phyloP scores from a whole-genome alignment of 2,113 vertebrate genomes.

The Paracyprichromis sp. region DNA sequence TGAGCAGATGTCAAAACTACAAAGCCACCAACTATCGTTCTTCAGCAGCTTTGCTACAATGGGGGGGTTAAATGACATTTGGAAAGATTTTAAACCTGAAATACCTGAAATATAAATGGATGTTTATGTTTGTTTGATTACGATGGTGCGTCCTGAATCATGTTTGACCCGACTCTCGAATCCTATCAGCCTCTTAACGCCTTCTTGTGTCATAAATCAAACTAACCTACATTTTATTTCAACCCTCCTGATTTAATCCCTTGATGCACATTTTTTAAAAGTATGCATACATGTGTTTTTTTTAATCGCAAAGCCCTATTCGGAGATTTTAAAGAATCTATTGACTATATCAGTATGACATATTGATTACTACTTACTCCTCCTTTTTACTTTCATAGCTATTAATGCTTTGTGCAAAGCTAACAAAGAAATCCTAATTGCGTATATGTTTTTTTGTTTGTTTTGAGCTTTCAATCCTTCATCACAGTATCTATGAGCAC shows the following conservation, averaged over 20 bases:
- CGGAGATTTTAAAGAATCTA: neutral
- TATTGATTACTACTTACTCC: neutral
- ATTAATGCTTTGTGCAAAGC: neutral
- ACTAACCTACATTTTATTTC: constrained; percentile 71
- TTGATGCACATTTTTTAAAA: constrained; percentile 58
- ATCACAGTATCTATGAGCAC: neutral
- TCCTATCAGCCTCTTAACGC: neutral
- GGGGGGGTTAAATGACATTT: neutral
- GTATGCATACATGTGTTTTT: neutral
- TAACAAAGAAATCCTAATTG: neutral
- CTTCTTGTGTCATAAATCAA: neutral
- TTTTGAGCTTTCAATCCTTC: neutral
- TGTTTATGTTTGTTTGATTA: neutral
- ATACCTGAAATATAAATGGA: neutral
- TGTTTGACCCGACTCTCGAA: neutral
- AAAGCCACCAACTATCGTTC: neutral
- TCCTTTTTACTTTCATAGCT: neutral
- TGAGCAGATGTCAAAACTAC: constrained; percentile 29
- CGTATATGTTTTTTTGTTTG: neutral
- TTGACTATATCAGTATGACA: neutral
- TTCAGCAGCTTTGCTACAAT: neutral
- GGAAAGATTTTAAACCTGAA: neutral
- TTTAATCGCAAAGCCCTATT: neutral
- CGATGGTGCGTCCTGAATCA: neutral
- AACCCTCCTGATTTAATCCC: constrained; percentile 75